Conservation (phyloP, 1,140 invertebrate species). For the Daktulosphaira vitifoliae region DNA sequence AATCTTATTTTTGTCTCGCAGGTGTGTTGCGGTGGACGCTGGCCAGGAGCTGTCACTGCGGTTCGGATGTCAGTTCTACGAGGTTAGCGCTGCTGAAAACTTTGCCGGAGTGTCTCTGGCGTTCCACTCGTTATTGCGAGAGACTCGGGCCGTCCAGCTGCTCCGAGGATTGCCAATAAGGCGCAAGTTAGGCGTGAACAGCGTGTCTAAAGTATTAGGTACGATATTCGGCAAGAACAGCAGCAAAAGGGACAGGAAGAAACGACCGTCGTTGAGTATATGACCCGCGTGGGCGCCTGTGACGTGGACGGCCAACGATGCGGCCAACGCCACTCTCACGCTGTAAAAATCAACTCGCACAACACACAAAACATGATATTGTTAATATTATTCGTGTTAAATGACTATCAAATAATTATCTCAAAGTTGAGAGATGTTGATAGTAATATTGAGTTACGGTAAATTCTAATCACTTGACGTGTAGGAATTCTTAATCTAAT, state of each 20-base stretch:
- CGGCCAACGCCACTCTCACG: conserved; percentile 18
- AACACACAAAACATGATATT: no score
- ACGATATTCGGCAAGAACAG: conserved; percentile 69
- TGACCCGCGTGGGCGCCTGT: conserved; percentile 39
- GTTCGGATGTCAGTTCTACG: conserved; percentile 74
- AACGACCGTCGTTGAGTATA: conserved; percentile 66
- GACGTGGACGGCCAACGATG: neutral
- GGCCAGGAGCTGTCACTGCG: conserved; percentile 68
- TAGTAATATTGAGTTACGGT: no score
- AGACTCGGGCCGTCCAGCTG: conserved; percentile 61
- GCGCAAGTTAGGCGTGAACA: conserved; percentile 64
- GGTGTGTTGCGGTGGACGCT: conserved; percentile 67
- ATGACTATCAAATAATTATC: no score
- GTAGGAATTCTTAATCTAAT: no score
- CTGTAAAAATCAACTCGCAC: no score
- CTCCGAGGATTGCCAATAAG: conserved; percentile 60
- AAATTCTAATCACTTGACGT: no score
- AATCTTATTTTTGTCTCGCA: no score
- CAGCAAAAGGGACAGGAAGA: conserved; percentile 50
- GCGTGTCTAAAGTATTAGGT: conserved; percentile 67
- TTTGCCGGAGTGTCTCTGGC: conserved; percentile 66
- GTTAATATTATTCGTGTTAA: no score
- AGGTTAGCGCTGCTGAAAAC: conserved; percentile 75
- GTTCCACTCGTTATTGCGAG: conserved; percentile 66
- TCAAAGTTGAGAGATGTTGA: no score